These are phyloP conservation scores for Isaurus tuberculatus DNA, from an alignment of 92 coral and sea anemone genomes.

Conservation along the genomic window DNA sequence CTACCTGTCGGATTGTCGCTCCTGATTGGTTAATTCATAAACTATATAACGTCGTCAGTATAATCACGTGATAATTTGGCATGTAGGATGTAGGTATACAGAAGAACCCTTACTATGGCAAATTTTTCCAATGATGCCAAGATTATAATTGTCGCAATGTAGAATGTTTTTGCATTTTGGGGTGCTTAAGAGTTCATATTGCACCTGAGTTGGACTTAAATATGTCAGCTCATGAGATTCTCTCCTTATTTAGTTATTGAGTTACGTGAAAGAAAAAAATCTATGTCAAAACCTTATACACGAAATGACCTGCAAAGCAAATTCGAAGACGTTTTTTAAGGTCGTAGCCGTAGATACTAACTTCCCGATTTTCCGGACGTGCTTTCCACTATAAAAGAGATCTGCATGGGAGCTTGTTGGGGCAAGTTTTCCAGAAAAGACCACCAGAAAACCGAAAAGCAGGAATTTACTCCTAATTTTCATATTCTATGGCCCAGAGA, in stretches of 20 bases:
- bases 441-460: neutral
- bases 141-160: neutral
- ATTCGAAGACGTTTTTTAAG: too few species aligned
- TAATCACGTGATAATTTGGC: neutral
- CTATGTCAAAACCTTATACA: too few species aligned
- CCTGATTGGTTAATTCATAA: neutral
- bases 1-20: neutral
- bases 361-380: neutral
- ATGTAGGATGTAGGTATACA: neutral
- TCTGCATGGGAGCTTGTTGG: conserved; percentile 33
- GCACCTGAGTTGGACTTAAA: neutral
- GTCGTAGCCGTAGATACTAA: too few species aligned
- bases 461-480: conserved; percentile 40
- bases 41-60: neutral
- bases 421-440: conserved; percentile 23
- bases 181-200: neutral
- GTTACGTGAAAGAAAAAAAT: too few species aligned
- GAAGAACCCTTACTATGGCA: neutral
- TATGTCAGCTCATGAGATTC: neutral
- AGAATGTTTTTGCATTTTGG: neutral
- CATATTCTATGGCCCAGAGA: conserved; percentile 74
- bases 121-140: conserved; percentile 15
- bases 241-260: neutral
- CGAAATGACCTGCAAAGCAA: too few species aligned
- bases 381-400: neutral